Conservation (phyloP, 2,888 invertebrate species). For the Drosophila mimica region DNA sequence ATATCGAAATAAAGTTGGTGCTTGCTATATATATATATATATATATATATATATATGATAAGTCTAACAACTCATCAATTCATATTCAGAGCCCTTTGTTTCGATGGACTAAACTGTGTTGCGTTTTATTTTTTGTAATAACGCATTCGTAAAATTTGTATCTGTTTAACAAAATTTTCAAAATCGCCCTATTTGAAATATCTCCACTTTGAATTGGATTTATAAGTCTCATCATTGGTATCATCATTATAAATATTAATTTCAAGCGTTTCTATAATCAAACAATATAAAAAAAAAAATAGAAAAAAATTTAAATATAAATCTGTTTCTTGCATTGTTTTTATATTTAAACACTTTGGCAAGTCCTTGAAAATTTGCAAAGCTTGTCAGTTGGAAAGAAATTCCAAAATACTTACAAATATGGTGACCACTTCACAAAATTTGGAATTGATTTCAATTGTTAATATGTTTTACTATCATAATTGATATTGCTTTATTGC, state of each 20-base stretch:
- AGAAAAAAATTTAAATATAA: background rate
- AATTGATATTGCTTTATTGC: conserved; percentile 72
- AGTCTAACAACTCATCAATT: background rate
- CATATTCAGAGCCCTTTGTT: background rate
- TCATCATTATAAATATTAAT: background rate
- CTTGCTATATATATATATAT: background rate
- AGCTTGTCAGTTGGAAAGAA: background rate
- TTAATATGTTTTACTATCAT: conserved; percentile 50
- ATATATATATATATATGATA: background rate
- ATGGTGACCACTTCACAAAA: background rate
- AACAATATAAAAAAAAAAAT: background rate
- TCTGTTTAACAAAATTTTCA: background rate
- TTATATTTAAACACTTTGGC: too few relatives aligned
- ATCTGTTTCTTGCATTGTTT: background rate
- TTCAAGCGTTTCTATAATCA: background rate
- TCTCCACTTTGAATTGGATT: background rate
- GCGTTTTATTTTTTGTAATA: background rate
- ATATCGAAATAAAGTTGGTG: background rate
- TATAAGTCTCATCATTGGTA: background rate
- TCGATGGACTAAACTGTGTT: background rate
- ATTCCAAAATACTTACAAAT: background rate
- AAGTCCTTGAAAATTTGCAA: background rate
- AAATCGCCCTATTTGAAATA: background rate
- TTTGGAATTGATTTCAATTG: background rate
- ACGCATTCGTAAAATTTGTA: background rate